Evolutionary conservation across 2,113 vertebrate genomes (phyloP).

Genomic region (Crotalus tigris): DNA sequence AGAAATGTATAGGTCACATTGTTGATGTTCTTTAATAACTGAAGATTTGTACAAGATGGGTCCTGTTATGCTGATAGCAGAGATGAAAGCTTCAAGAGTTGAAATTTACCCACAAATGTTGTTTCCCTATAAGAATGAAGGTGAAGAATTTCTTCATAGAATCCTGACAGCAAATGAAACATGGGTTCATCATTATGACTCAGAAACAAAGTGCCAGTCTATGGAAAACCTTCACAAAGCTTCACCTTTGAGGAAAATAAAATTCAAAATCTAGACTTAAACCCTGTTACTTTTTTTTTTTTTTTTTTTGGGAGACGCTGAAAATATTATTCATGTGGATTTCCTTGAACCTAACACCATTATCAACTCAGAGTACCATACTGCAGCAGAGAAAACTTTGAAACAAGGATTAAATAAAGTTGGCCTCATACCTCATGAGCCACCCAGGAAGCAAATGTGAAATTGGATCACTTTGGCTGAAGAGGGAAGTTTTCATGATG

Average conservation of each 20-base stretch:
- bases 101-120: background rate
- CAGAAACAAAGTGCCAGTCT: background rate
- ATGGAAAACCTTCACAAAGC: background rate
- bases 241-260: background rate
- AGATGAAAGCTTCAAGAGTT: background rate
- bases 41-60: background rate
- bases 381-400: background rate
- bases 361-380: background rate
- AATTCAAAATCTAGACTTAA: background rate
- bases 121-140: background rate
- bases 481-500: background rate
- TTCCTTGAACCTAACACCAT: background rate
- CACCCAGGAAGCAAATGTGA: background rate
- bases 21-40: background rate
- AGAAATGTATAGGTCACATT: background rate
- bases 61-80: background rate
- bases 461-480: background rate
- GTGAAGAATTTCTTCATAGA: background rate
- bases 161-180: background rate
- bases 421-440: background rate
- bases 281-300: background rate
- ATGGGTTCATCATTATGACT: background rate
- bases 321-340: background rate
- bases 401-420: background rate
- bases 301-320: no score